Evolutionary conservation across 2,888 invertebrate genomes (phyloP), one percentile per base, ranked within the genome.

Genomic region (Archips xylosteana): DNA sequence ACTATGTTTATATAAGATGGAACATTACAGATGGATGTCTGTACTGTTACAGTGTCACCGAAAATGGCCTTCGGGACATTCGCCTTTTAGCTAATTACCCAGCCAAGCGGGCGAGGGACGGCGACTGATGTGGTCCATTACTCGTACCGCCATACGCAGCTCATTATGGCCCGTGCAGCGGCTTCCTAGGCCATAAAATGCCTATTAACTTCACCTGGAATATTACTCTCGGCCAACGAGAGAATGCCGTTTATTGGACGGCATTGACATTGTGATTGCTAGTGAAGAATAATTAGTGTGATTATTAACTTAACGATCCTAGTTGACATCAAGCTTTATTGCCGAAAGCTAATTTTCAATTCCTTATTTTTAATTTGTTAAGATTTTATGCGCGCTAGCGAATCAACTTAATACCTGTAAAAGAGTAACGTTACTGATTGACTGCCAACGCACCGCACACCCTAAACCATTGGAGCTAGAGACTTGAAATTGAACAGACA

Each of bases 61-160:
- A 80, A 83, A 83, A 85, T 80, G 76, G 73, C 49, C 60, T 67
- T 75, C 74, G 75, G 77, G 76, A 78, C 78, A 79, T 81, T 79
- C 79, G 78, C 76, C 70, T 82, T 85, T 84, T 78, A 79, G 79
- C 85, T 88, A 90, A 92, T 90, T 88, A 87, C 85, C 82, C 77
- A 81, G 78, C 83, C 81, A 88, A 89, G 91, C 81, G 82, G 71
- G 80, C 88, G 89, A 84, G 77, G 62, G 80, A 79, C 78, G 76
- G 75, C 76, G 81, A 83, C 74, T 76, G 84, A 87, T 85, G 82
- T 75, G 78, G 76, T 70, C 77, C 83, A 87, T 89, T 87, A 85
- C 82, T 79, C 76, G 75, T 76, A 74, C 65, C 75, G 70, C 75
- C 74, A 76, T 76, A 74, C 75, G 70, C 64, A 74, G 69, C 76